These are phyloP conservation scores for Lucilia sericata DNA, from an alignment of 1,140 invertebrate genomes.

Conservation along the genomic window DNA sequence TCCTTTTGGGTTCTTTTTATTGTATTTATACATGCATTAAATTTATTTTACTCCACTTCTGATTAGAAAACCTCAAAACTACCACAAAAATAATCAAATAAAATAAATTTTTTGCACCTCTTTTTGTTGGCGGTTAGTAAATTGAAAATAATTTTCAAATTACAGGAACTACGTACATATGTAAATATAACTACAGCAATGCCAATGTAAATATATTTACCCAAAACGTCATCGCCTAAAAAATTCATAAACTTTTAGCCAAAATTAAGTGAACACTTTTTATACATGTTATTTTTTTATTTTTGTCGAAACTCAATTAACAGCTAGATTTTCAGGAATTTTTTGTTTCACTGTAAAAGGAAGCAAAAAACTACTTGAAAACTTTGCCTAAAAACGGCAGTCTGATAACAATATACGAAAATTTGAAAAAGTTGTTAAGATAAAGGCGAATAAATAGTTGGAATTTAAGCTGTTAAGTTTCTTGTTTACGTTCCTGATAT, in stretches of 20 bases:
- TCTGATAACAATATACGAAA: constrained; percentile 11
- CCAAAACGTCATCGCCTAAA: background rate
- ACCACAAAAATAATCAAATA: background rate
- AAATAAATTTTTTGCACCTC: background rate
- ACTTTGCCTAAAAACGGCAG: background rate
- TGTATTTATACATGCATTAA: background rate
- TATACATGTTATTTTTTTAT: background rate
- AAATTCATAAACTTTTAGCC: constrained; percentile 23
- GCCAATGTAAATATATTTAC: background rate
- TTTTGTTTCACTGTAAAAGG: background rate
- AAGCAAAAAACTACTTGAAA: background rate
- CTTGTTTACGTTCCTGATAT: background rate
- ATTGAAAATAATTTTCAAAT: constrained; percentile 19
- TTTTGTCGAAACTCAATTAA: constrained; percentile 18
- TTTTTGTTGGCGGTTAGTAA: background rate
- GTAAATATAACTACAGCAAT: background rate
- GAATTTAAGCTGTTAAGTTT: constrained; percentile 22
- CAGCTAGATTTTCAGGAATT: constrained; percentile 9
- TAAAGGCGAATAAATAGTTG: background rate
- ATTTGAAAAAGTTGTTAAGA: constrained; percentile 26
- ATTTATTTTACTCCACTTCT: background rate
- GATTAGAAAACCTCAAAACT: constrained; percentile 9
- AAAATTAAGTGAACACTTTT: constrained; percentile 10
- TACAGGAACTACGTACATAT: background rate
- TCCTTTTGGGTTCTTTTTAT: background rate